Evolutionary conservation across 2,797 vertebrate species (phyloP).

Genomic region (Mallotus villosus): DNA sequence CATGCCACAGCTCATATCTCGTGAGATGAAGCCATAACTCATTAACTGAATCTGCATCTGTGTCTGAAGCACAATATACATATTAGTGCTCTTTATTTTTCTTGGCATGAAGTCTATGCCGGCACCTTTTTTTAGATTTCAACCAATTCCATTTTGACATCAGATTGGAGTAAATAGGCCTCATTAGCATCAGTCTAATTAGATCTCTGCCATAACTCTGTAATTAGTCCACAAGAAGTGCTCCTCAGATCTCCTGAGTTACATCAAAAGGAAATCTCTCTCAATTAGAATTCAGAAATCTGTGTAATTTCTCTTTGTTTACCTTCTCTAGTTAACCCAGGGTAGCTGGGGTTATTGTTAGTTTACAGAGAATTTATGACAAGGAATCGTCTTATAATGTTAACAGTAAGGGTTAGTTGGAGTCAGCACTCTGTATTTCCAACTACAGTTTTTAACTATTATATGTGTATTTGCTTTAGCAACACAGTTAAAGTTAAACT

Average conservation of each 20-base stretch:
- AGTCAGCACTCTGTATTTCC: too few relatives aligned
- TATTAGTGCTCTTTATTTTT: slow-evolving; percentile 4
- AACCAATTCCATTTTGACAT: slow-evolving; percentile 66
- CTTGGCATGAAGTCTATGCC: slow-evolving; percentile 41
- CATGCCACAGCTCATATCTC: background rate
- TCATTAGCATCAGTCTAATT: slow-evolving; percentile 78
- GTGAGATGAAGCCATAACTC: background rate
- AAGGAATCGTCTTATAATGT: background rate
- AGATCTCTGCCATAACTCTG: slow-evolving; percentile 64
- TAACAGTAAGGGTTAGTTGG: background rate
- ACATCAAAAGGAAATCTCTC: slow-evolving; percentile 76
- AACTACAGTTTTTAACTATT: too few relatives aligned
- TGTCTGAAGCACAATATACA: background rate
- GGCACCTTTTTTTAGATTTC: slow-evolving; percentile 60
- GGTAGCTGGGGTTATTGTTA: background rate
- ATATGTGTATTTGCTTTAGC: too few relatives aligned
- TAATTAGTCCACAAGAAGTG: slow-evolving; percentile 71
- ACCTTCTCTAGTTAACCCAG: slow-evolving; percentile 51
- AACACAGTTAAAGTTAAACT: too few relatives aligned
- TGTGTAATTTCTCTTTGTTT: slow-evolving; percentile 69
- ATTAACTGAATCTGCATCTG: background rate
- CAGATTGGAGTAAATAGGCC: slow-evolving; percentile 71
- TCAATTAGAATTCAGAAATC: slow-evolving; percentile 67
- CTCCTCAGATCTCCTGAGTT: slow-evolving; percentile 69
- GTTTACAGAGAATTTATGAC: background rate